Evolutionary conservation across 2,888 invertebrate genomes (phyloP).

Genomic region (Drosophila koepferae): DNA sequence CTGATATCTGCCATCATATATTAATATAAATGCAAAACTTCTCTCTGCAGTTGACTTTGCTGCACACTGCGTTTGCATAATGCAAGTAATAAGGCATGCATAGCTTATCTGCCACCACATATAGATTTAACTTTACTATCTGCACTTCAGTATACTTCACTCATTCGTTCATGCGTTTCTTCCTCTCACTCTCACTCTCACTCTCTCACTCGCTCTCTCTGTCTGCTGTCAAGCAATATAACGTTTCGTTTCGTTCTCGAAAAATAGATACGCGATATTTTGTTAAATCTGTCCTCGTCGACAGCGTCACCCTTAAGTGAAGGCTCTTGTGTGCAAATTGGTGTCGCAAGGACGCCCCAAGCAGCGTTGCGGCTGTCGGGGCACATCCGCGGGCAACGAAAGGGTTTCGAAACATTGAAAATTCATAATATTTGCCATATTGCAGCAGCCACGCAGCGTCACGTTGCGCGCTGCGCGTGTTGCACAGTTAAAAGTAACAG

Average conservation of each 20-base stretch:
- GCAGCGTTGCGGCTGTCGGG: constrained; percentile 6
- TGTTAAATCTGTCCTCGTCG: constrained; percentile 9
- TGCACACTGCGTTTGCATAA: not conserved
- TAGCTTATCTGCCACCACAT: not conserved
- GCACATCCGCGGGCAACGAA: constrained; percentile 6
- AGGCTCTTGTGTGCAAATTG: constrained; percentile 58
- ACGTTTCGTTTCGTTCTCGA: not conserved
- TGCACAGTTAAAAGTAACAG: constrained; percentile 46
- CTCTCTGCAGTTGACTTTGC: not conserved
- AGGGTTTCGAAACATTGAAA: constrained; percentile 34
- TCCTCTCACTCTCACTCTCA: no score
- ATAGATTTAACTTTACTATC: not conserved
- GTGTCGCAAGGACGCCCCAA: constrained; percentile 53
- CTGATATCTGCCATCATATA: not conserved
- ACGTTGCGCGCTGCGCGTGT: constrained; percentile 36
- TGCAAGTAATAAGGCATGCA: not conserved
- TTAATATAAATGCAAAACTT: not conserved
- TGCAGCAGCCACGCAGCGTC: constrained; percentile 13
- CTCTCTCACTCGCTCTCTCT: no score
- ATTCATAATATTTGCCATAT: constrained; percentile 63
- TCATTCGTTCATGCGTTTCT: not conserved
- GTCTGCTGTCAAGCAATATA: not conserved
- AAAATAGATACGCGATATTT: constrained; percentile 9
- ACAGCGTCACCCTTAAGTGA: constrained; percentile 34
- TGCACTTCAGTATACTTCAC: not conserved